A percentile compares a stretch with the other conserved stretches of the same genome.
Evolutionary conservation across 2,797 vertebrate species (phyloP).

Genomic region (Rhinophrynus dorsalis): DNA sequence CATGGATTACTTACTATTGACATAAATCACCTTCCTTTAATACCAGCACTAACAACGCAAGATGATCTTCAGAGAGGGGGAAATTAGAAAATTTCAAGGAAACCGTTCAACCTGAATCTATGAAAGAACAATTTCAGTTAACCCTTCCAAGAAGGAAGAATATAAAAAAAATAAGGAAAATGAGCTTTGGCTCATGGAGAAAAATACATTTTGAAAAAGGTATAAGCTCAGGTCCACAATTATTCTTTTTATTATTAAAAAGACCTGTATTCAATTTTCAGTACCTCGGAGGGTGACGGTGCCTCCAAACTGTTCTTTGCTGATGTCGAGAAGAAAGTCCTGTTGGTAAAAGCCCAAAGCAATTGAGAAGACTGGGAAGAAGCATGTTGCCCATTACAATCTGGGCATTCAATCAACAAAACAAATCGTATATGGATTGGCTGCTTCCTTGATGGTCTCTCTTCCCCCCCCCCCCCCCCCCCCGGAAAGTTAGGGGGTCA

Average conservation of each 20-base stretch:
- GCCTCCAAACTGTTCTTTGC: conserved; percentile 32
- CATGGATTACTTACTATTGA: conserved; percentile 38
- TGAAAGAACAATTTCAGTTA: conserved; percentile 22
- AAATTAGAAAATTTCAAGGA: neutral
- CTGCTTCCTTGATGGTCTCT: conserved; percentile 19
- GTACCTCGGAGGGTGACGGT: conserved; percentile 56
- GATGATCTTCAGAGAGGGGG: conserved; percentile 4
- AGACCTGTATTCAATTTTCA: conserved; percentile 60
- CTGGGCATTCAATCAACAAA: neutral
- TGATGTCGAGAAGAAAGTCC: conserved; percentile 5
- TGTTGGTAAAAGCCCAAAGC: conserved; percentile 28
- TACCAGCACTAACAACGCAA: conserved; percentile 33
- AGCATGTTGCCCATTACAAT: neutral
- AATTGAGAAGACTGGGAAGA: neutral
- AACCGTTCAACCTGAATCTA: conserved; percentile 17
- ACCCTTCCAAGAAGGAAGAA: conserved; percentile 6
- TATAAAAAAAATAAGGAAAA: conserved; percentile 20
- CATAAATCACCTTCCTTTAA: conserved; percentile 34
- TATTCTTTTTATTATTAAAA: conserved; percentile 62
- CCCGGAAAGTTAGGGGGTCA: conserved; percentile 2
- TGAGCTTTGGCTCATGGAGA: conserved; percentile 25
- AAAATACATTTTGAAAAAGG: conserved; percentile 58
- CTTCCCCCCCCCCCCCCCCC: too few relatives aligned
- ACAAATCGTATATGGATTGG: conserved; percentile 6
- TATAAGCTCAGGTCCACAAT: conserved; percentile 66